Evolutionary conservation across 2,113 vertebrate species (phyloP), one percentile per base, ranked within the genome.

Genomic region (Phrynosoma blainvillii): DNA sequence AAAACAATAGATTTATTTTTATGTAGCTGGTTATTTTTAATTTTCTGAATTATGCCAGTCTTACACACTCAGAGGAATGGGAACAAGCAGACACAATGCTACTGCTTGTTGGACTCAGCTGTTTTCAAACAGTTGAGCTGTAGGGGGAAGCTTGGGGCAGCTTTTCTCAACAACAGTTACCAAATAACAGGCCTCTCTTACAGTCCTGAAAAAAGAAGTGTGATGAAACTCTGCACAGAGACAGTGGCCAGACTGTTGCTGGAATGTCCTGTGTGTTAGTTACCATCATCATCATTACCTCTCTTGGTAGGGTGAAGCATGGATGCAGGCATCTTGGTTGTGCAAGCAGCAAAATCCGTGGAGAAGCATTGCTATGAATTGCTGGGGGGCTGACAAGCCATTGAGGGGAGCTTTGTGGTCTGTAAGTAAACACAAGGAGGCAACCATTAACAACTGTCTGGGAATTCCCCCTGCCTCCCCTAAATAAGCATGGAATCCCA

Each of bases 341-440:
- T 2, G 96, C 93, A 71, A 97, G 96, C 47, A 36, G 59, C 71
- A 95, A 30, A 86, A 95, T 89, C 82, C 93, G 83, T 0, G 81
- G 78, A 88, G 97, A 96, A 81, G 96, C 87, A 20, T 88, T 81
- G 8, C 77, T 82, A 47, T 23, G 47, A 70, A 1, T 90, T 4
- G 93, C 79, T 32, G 91, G 85, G 5, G 1, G 13, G 14, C 87
- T 92, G 86, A 87, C n/a, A 0, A 13, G 32, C 84, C 88, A 83
- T 23, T 88, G 23, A 0, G 94, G 87, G 40, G 90, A 89, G 0
- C 2, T 87, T 10, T n/a, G 42, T 82, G 93, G 59, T 88, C 94
- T 96, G 84, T 16, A 91, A 88, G 73, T 75, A 94, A 90, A 95
- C 47, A 27, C 27, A 87, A 66, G 85, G 68, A 92, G 1, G 11